Evolutionary conservation across 1,140 invertebrate genomes (phyloP).

Genomic region (Drosophila grimshawi): DNA sequence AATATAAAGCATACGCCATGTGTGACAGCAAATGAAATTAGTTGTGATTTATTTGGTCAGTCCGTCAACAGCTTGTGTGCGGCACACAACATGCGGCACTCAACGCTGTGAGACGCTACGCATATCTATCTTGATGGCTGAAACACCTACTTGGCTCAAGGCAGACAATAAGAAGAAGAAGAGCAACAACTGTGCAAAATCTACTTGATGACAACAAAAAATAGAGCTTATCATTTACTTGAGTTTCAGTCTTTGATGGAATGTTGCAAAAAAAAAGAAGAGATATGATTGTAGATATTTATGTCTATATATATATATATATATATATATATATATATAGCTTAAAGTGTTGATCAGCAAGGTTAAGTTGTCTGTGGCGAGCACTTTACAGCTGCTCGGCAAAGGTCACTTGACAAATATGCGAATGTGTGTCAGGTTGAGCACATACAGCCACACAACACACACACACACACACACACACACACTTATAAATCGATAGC

Average conservation of each 20-base stretch:
- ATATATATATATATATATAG: conserved; percentile 5
- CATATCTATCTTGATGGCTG: conserved; percentile 28
- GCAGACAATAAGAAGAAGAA: no score
- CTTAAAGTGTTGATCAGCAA: conserved; percentile 58
- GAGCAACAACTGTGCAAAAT: background rate
- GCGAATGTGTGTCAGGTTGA: conserved; percentile 22
- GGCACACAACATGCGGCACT: background rate
- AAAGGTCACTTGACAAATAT: conserved; percentile 35
- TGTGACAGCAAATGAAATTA: conserved; percentile 55
- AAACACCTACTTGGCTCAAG: conserved; percentile 26
- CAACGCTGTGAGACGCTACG: background rate
- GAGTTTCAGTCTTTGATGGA: conserved; percentile 24
- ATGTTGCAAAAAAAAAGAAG: background rate
- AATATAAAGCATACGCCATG: conserved; percentile 65
- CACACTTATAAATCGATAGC: conserved; percentile 31
- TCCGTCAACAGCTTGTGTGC: conserved; percentile 43
- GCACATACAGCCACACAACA: background rate
- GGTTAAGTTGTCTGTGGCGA: conserved; percentile 62
- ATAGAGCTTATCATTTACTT: conserved; percentile 29
- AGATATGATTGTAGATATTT: background rate
- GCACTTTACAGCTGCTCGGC: conserved; percentile 13
- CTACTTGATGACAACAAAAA: conserved; percentile 22
- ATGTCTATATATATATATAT: conserved; percentile 2
- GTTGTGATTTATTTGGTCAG: conserved; percentile 63
- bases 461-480: background rate